Conservation (phyloP, 2,797 vertebrate species). For the Propithecus deckenii region DNA sequence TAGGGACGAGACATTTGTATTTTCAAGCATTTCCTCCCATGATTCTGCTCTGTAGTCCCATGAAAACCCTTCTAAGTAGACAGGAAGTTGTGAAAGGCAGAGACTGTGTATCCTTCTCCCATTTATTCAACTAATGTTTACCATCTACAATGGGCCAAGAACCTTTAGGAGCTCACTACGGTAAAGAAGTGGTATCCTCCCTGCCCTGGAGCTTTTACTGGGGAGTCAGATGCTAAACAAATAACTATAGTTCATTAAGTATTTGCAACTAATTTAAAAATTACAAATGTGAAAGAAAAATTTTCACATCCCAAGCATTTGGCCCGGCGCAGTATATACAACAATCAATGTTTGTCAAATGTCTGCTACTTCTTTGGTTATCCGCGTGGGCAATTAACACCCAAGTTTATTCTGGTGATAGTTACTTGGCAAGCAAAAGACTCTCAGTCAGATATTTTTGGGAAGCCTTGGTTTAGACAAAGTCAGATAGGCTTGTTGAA, state of each 20-base stretch:
- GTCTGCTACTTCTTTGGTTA: background rate
- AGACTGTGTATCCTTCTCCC: background rate
- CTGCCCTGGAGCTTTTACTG: background rate
- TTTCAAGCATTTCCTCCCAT: background rate
- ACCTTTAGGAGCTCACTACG: background rate
- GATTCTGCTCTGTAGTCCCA: background rate
- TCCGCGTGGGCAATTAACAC: background rate
- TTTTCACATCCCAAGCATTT: background rate
- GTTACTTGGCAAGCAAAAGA: background rate
- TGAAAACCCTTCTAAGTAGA: background rate
- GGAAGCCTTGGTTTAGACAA: background rate
- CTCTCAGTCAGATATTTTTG: background rate
- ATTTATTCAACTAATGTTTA: background rate
- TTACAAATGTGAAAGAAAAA: background rate
- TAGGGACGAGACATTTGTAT: background rate
- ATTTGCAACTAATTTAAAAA: conserved; percentile 38
- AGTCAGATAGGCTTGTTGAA: background rate
- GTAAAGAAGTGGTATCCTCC: background rate
- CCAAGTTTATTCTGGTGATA: background rate
- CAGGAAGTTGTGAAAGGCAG: background rate
- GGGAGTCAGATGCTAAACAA: background rate
- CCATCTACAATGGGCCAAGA: background rate
- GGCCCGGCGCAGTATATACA: background rate
- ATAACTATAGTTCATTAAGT: conserved; percentile 42
- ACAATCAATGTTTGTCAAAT: background rate